phyloP scores from a whole-genome alignment of 2,888 invertebrate genomes.

The Ichneumoninae sp. region DNA sequence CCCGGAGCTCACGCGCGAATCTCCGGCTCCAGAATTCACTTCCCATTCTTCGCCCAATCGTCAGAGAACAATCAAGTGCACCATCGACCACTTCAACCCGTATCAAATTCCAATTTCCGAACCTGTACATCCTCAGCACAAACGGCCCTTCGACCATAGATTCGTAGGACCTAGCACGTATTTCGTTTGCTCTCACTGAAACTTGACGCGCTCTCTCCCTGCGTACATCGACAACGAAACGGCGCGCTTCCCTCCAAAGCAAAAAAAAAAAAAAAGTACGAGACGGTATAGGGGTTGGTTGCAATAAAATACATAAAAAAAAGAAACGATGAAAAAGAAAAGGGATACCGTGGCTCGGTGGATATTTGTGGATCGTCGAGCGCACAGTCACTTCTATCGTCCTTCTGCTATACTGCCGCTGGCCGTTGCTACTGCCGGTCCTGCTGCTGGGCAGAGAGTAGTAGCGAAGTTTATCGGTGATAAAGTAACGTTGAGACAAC shows the following conservation, averaged over 20 bases:
- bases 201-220: constrained; percentile 16
- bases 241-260: background rate
- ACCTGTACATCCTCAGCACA: background rate
- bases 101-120: constrained; percentile 46
- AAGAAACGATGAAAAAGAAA: constrained; percentile 25
- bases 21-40: background rate
- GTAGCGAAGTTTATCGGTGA: constrained; percentile 63
- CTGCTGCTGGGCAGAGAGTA: constrained; percentile 31
- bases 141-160: background rate
- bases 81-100: constrained; percentile 18
- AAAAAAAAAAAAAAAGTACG: constrained; percentile 19
- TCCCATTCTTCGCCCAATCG: background rate
- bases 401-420: constrained; percentile 40
- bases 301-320: constrained; percentile 42
- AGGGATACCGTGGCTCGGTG: constrained; percentile 37
- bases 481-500: constrained; percentile 65
- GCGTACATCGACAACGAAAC: background rate
- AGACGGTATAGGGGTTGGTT: constrained; percentile 25
- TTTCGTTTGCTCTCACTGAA: constrained; percentile 30
- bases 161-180: background rate
- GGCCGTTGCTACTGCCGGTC: constrained; percentile 13
- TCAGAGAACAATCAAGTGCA: constrained; percentile 1
- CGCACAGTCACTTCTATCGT: constrained; percentile 31
- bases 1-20: background rate
- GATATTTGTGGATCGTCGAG: constrained; percentile 63